Conservation (phyloP, 2,113 vertebrate species). For the Sakesphorus luctuosus region DNA sequence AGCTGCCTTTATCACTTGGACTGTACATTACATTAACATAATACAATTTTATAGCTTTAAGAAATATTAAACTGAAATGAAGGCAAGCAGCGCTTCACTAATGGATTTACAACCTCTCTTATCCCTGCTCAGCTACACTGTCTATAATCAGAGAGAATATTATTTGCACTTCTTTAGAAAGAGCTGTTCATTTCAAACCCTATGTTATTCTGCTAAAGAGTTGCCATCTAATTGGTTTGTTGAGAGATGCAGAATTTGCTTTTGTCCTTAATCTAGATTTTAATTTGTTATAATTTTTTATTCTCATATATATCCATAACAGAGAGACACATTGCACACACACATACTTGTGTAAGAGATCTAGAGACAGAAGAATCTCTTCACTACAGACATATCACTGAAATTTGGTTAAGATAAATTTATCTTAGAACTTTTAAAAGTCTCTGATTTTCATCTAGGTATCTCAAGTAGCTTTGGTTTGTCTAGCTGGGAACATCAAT, state of each 20-base stretch:
- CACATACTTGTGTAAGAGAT: neutral
- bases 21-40: conserved; percentile 68
- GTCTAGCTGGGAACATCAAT: neutral
- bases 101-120: conserved; percentile 70
- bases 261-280: conserved; percentile 13
- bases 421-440: neutral
- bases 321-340: neutral
- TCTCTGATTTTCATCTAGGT: neutral
- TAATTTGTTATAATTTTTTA: neutral
- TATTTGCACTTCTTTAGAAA: conserved; percentile 52
- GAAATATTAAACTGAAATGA: conserved; percentile 73
- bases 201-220: neutral
- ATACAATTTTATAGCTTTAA: conserved; percentile 73
- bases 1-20: conserved; percentile 63
- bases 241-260: conserved; percentile 2
- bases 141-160: conserved; percentile 34
- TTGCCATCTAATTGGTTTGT: neutral
- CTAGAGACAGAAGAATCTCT: neutral
- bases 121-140: conserved; percentile 26
- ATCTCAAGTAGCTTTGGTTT: neutral
- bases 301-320: neutral
- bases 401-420: neutral
- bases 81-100: conserved; percentile 58
- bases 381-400: neutral
- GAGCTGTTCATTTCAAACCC: conserved; percentile 31